Evolutionary conservation across 1,140 invertebrate genomes (phyloP).

Genomic region (Rhopalosiphum maidis): DNA sequence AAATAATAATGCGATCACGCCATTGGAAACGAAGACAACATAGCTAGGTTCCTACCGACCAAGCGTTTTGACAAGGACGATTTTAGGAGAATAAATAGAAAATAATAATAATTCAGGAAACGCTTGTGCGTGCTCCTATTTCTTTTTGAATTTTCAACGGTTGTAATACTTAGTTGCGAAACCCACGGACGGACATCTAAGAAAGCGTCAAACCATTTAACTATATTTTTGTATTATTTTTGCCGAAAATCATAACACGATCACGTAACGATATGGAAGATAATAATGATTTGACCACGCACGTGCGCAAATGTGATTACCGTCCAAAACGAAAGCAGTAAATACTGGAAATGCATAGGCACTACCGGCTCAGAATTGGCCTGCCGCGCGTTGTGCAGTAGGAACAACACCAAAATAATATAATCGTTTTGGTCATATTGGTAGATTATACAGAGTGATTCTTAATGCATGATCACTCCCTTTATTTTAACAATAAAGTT

Average conservation of each 20-base stretch:
- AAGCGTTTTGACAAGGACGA: neutral
- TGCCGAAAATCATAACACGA: neutral
- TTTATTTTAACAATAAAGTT: neutral
- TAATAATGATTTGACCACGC: conserved; percentile 7
- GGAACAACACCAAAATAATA: neutral
- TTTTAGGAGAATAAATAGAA: neutral
- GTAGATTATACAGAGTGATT: neutral
- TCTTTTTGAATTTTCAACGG: neutral
- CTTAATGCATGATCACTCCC: neutral
- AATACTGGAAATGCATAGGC: neutral
- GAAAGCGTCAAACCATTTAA: neutral
- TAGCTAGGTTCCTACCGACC: no score
- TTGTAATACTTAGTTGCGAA: neutral
- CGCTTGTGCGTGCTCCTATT: neutral
- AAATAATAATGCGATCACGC: neutral
- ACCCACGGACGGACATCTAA: neutral
- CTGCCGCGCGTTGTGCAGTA: neutral
- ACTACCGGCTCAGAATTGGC: neutral
- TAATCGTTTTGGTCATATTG: neutral
- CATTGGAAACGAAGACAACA: neutral
- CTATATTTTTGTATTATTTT: neutral
- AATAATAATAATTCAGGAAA: neutral
- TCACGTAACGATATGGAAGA: neutral
- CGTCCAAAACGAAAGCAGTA: neutral
- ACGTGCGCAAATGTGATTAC: neutral